Evolutionary conservation across 2,888 invertebrate species (phyloP), one percentile per base, ranked within the genome.

Genomic region (Agrotis clavis): DNA sequence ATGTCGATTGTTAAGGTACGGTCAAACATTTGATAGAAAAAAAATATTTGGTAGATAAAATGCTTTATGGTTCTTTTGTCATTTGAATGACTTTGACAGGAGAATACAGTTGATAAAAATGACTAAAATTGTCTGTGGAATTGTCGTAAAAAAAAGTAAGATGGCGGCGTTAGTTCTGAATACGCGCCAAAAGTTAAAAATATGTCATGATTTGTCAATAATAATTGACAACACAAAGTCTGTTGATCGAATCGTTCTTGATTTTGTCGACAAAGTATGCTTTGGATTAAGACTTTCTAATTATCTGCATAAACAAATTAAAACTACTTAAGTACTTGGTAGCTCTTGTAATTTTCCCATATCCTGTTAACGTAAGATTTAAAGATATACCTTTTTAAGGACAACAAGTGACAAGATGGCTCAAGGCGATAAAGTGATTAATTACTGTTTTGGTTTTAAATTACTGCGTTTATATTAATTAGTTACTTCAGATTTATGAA

Each of bases 401-500:
- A 68, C 61, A 56, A 25, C 60, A 5, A 62, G 35, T 19, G 4
- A 57, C 47, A 14, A 50, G 50, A 75, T 64, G 41, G 25, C 5
- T 25, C 30, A 59, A 64, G 21, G 59, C 19, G 45, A 62, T 72
- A 54, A 35, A 35, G 41, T 79, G 53, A 75, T 78, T 63, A 59
- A 79, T 73, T 63, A 59, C 16, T 78, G 75, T 75, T 78, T 79
- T 79, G 57, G 50, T 79, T 50, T 5, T 18, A 45, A 60, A 72
- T 50, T 60, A 47, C 61, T 47, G 18, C 0, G 54, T 14, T 11
- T 67, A 6, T 16, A 16, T 25, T 18, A 41, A 48, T 18, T 14
- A 54, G 16, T 7, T 1, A 6, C 25, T 25, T 54, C 21, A 18
- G 1, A 25, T 25, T 14, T 54, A 25, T 54, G 25, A 54, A 54